Evolutionary conservation across 1,140 invertebrate genomes (phyloP).

Genomic region (Bombus fervidus): DNA sequence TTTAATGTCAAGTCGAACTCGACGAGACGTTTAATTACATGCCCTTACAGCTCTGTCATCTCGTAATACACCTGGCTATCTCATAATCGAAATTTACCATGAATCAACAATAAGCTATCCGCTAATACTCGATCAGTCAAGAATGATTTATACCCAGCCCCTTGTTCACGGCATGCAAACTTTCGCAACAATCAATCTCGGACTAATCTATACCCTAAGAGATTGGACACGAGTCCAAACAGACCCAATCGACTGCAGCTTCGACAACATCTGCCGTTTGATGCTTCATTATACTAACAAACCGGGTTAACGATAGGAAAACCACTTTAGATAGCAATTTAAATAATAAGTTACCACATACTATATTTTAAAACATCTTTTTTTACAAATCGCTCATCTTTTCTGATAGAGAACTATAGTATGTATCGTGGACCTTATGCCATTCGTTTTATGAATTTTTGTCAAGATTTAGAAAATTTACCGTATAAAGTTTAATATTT

Average conservation of each 20-base stretch:
- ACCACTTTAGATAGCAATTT: background rate
- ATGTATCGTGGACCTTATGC: background rate
- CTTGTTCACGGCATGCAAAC: background rate
- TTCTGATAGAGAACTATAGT: no score
- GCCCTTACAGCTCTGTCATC: background rate
- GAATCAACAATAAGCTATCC: conserved; percentile 18
- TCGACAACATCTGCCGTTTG: background rate
- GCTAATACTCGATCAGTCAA: conserved; percentile 16
- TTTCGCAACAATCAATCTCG: conserved; percentile 18
- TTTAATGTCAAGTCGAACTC: background rate
- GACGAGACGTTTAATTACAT: background rate
- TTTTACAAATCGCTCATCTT: background rate
- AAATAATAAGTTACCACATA: background rate
- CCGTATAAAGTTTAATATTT: no score
- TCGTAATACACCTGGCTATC: background rate
- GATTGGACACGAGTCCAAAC: background rate
- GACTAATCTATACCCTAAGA: conserved; percentile 1
- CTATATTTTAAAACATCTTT: background rate
- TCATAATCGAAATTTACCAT: background rate
- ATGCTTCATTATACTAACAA: background rate
- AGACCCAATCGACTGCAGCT: background rate
- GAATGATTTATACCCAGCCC: conserved; percentile 5
- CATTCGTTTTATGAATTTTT: background rate
- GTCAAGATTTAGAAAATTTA: no score
- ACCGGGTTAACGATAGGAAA: background rate